Conservation (phyloP, 2,888 invertebrate species). For the Amblyjoppa fuscipennis region DNA sequence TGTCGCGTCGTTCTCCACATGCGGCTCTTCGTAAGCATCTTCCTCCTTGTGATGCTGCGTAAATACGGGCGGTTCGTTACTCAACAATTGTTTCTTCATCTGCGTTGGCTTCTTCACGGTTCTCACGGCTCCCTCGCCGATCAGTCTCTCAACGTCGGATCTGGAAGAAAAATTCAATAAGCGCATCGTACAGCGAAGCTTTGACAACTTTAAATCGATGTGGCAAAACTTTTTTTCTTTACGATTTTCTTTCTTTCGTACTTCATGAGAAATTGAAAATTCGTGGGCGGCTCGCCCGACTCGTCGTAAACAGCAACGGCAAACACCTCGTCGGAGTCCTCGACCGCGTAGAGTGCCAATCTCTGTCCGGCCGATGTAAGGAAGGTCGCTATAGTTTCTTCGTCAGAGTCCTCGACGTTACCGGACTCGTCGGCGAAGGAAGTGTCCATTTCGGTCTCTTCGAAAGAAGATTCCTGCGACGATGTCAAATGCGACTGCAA, state of each 20-base stretch:
- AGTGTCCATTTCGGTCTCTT: slow-evolving; percentile 56
- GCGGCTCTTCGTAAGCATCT: slow-evolving; percentile 8
- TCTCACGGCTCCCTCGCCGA: slow-evolving; percentile 83
- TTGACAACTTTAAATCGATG: slow-evolving; percentile 12
- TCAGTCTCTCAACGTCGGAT: slow-evolving; percentile 83
- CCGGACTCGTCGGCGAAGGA: slow-evolving; percentile 59
- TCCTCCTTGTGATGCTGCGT: background rate
- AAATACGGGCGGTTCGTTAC: slow-evolving; percentile 55
- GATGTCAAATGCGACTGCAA: background rate
- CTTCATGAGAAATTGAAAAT: slow-evolving; percentile 84
- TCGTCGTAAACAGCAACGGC: slow-evolving; percentile 83
- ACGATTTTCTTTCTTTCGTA: slow-evolving; percentile 61
- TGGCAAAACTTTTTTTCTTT: background rate
- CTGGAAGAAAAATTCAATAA: slow-evolving; percentile 70
- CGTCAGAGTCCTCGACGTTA: slow-evolving; percentile 76
- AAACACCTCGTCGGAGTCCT: slow-evolving; percentile 83
- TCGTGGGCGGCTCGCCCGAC: slow-evolving; percentile 82
- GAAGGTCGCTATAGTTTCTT: slow-evolving; percentile 84
- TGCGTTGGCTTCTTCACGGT: slow-evolving; percentile 83
- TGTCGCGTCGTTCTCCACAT: background rate
- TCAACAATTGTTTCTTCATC: slow-evolving; percentile 77
- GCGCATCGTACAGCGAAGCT: background rate
- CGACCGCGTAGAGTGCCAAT: slow-evolving; percentile 83
- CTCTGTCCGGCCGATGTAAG: slow-evolving; percentile 82
- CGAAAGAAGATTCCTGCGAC: slow-evolving; percentile 60